A percentile compares a stretch with the other conserved stretches of the same genome.
These are phyloP conservation scores for Trichomalopsis sarcophagae DNA, from an alignment of 1,140 invertebrate genomes.

Conservation along the genomic window DNA sequence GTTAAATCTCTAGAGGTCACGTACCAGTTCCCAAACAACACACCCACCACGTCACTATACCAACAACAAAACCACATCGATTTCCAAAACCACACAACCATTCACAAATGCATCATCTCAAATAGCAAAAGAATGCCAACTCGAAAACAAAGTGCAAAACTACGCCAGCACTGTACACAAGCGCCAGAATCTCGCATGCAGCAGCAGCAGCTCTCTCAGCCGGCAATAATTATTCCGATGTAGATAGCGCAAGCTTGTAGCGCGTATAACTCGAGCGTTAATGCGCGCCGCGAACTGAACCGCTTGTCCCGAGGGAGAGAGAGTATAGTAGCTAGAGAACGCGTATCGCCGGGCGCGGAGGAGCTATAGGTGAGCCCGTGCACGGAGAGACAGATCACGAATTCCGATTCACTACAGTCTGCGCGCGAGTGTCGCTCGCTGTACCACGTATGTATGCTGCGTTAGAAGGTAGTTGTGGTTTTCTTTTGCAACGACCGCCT, in stretches of 20 bases:
- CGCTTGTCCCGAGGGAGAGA: conserved; percentile 54
- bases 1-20: neutral
- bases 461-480: neutral
- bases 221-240: conserved; percentile 73
- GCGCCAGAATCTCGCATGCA: neutral
- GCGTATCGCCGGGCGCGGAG: conserved; percentile 38
- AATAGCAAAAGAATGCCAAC: neutral
- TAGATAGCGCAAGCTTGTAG: conserved; percentile 63
- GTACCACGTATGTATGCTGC: neutral
- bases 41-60: no score
- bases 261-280: conserved; percentile 70
- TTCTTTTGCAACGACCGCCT: neutral
- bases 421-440: neutral
- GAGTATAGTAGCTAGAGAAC: neutral
- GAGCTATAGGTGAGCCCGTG: conserved; percentile 5
- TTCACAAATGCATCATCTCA: neutral
- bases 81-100: neutral
- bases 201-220: conserved; percentile 46
- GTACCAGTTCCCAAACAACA: neutral
- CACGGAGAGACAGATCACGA: conserved; percentile 65
- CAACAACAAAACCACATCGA: neutral
- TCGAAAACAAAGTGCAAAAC: neutral
- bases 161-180: neutral
- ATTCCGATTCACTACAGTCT: conserved; percentile 63
- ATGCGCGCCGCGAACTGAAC: conserved; percentile 59